phyloP scores from a whole-genome alignment of 2,888 invertebrate genomes.

The Stictocephala bisonia region DNA sequence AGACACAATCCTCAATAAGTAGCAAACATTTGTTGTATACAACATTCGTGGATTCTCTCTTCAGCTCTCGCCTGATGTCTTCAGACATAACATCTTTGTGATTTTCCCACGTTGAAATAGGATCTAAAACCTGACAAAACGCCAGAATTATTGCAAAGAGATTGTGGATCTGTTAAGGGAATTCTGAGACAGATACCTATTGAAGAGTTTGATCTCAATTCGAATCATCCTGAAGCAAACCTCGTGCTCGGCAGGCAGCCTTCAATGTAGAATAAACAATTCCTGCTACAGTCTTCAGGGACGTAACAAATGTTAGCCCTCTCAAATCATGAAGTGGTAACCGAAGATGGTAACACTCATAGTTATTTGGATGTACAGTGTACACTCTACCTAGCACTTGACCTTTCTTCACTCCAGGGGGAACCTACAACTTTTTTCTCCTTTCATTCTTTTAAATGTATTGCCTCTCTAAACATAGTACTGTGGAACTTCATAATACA shows the following conservation, averaged over 20 bases:
- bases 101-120: not conserved
- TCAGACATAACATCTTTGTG: not conserved
- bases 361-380: slow-evolving; percentile 56
- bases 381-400: slow-evolving; percentile 57
- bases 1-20: not conserved
- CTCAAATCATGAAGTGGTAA: slow-evolving; percentile 54
- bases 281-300: no score
- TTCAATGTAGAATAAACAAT: no score
- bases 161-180: not conserved
- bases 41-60: not conserved
- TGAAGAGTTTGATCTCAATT: not conserved
- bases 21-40: not conserved
- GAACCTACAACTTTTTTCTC: not conserved
- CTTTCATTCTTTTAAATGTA: not conserved
- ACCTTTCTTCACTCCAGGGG: slow-evolving; percentile 52
- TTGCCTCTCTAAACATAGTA: slow-evolving; percentile 51
- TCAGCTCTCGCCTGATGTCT: not conserved
- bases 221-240: not conserved
- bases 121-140: not conserved
- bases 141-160: not conserved
- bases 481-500: slow-evolving; percentile 52
- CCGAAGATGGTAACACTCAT: slow-evolving; percentile 57
- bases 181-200: not conserved
- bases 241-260: not conserved
- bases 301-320: no score